These are phyloP conservation scores for Mystacides longicornis DNA, from an alignment of 2,888 invertebrate genomes.

Conservation along the genomic window DNA sequence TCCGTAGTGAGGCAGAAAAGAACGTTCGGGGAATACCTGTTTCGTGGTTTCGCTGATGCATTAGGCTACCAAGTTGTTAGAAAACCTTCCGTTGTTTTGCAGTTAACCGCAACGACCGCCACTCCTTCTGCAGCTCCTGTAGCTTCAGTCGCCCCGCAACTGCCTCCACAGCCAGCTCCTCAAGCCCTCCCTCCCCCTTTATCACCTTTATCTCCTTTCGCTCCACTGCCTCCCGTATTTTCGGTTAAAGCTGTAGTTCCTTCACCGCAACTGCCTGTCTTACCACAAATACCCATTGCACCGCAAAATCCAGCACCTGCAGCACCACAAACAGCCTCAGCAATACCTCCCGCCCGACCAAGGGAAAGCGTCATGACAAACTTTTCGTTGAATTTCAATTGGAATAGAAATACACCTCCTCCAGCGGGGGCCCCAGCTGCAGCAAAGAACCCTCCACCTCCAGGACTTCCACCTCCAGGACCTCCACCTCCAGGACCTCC, in stretches of 20 bases:
- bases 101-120: slow-evolving; percentile 31
- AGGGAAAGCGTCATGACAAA: slow-evolving; percentile 23
- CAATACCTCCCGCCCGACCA: slow-evolving; percentile 27
- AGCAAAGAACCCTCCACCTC: slow-evolving; percentile 29
- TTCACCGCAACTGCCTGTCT: slow-evolving; percentile 30
- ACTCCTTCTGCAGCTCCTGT: slow-evolving; percentile 42
- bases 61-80: slow-evolving; percentile 42
- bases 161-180: slow-evolving; percentile 31
- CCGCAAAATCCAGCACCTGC: slow-evolving; percentile 30
- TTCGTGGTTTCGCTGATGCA: slow-evolving; percentile 46
- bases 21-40: slow-evolving; percentile 46
- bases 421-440: slow-evolving; percentile 30
- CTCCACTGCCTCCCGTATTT: slow-evolving; percentile 27
- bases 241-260: slow-evolving; percentile 28
- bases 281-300: slow-evolving; percentile 23
- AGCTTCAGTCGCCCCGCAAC: slow-evolving; percentile 35
- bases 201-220: slow-evolving; percentile 28
- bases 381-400: slow-evolving; percentile 26
- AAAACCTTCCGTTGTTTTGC: slow-evolving; percentile 30
- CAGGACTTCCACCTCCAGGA: slow-evolving; percentile 27
- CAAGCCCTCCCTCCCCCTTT: slow-evolving; percentile 27
- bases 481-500: slow-evolving; percentile 31
- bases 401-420: slow-evolving; percentile 27
- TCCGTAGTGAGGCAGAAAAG: slow-evolving; percentile 40
- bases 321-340: slow-evolving; percentile 30